Conservation (phyloP, 1,140 invertebrate species). For the Vollenhovia emeryi region DNA sequence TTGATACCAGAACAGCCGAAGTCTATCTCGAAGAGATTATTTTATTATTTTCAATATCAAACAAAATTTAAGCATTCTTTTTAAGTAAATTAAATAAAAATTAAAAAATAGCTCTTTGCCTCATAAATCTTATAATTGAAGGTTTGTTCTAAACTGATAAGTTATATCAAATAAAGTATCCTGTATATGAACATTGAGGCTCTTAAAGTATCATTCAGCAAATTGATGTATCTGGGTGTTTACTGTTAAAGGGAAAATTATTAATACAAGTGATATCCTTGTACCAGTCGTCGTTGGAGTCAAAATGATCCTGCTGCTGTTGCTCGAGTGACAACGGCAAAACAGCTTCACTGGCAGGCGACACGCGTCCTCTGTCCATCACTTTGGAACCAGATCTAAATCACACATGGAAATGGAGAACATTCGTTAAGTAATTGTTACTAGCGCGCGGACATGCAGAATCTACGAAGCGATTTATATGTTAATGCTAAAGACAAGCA, state of each 20-base stretch:
- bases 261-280: neutral
- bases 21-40: neutral
- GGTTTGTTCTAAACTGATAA: neutral
- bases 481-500: slow-evolving; percentile 32
- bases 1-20: neutral
- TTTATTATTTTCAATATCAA: neutral
- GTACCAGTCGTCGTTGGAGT: slow-evolving; percentile 88
- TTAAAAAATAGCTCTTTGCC: neutral
- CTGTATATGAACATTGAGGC: neutral
- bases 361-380: slow-evolving; percentile 88
- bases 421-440: slow-evolving; percentile 7
- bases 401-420: slow-evolving; percentile 57
- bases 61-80: neutral
- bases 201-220: neutral
- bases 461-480: slow-evolving; percentile 22
- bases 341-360: slow-evolving; percentile 87
- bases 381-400: slow-evolving; percentile 89
- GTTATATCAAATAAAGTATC: neutral
- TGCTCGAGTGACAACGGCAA: slow-evolving; percentile 79
- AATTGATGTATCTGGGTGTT: neutral
- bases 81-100: neutral
- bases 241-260: neutral
- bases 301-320: slow-evolving; percentile 81
- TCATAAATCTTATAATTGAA: neutral
- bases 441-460: neutral